These are phyloP conservation scores for Garrulus glandarius DNA, from an alignment of 2,797 vertebrate species.

Conservation along the genomic window DNA sequence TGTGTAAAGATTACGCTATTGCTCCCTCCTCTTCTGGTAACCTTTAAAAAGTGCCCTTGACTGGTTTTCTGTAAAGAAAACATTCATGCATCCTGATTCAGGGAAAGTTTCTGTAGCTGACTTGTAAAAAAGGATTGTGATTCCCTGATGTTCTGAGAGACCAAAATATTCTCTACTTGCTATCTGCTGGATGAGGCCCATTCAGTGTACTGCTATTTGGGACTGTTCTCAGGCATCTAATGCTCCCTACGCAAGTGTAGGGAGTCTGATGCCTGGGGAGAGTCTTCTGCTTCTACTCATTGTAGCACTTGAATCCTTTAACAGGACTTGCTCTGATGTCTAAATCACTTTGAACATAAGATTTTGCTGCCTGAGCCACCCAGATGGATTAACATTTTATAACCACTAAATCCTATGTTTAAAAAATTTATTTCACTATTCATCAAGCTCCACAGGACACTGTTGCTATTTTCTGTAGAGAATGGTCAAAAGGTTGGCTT, in stretches of 20 bases:
- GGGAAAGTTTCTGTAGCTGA: neutral
- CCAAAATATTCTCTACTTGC: neutral
- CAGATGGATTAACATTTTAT: conserved; percentile 5
- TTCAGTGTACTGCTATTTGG: neutral
- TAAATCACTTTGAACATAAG: conserved; percentile 4
- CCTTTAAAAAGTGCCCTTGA: neutral
- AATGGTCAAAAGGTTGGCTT: conserved; percentile 4
- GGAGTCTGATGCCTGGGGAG: neutral
- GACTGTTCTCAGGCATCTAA: neutral
- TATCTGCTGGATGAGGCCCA: neutral
- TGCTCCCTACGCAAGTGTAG: neutral
- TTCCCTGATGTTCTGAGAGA: neutral
- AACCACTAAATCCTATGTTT: neutral
- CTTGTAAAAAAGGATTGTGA: neutral
- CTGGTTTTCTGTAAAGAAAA: neutral
- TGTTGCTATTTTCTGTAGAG: neutral
- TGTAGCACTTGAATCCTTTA: neutral
- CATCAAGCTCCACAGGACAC: neutral
- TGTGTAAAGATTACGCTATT: neutral
- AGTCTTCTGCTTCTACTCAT: neutral
- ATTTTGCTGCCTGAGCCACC: neutral
- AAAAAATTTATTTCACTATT: neutral
- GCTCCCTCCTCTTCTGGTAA: neutral
- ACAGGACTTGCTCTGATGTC: neutral
- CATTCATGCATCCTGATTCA: neutral